phyloP scores from a whole-genome alignment of 2,888 invertebrate genomes.

The Panorpa germanica region DNA sequence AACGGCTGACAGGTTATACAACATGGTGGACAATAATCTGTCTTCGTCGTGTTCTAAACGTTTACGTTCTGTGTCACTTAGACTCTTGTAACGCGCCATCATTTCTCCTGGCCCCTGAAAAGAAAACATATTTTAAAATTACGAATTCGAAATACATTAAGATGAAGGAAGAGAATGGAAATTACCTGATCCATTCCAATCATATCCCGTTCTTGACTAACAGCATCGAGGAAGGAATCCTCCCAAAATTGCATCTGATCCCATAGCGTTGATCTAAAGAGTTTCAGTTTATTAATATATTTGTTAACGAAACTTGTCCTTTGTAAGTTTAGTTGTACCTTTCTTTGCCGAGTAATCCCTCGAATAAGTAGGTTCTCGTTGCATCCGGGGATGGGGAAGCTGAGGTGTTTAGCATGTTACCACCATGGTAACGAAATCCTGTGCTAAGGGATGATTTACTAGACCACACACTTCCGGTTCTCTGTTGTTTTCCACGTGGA shows the following conservation, averaged over 20 bases:
- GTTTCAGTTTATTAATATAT: constrained; percentile 1
- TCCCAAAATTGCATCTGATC: constrained; percentile 99
- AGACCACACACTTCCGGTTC: constrained; percentile 81
- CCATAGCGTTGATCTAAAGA: constrained; percentile 63
- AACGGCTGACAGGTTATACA: constrained; percentile 92
- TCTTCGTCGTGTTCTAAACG: constrained; percentile 97
- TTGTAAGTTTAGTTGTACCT: constrained; percentile 6
- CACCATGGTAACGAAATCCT: constrained; percentile 73
- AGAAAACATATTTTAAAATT: constrained; percentile 8
- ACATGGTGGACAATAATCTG: constrained; percentile 77
- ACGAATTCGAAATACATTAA: neutral
- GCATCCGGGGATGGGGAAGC: constrained; percentile 81
- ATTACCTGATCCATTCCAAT: constrained; percentile 92
- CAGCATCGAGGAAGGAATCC: constrained; percentile 94
- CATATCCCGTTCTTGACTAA: constrained; percentile 93
- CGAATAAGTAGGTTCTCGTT: constrained; percentile 78
- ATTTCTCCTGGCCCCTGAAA: constrained; percentile 81
- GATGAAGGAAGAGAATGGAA: neutral
- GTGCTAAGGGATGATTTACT: constrained; percentile 78
- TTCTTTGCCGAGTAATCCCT: constrained; percentile 50
- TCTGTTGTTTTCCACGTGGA: constrained; percentile 50
- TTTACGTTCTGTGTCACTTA: constrained; percentile 85
- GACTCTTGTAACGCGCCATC: constrained; percentile 93
- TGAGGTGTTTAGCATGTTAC: constrained; percentile 66
- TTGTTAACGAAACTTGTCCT: constrained; percentile 2